These are phyloP conservation scores for Spatulosminthurus flaviceps DNA, from an alignment of 2,888 invertebrate genomes.

Conservation along the genomic window DNA sequence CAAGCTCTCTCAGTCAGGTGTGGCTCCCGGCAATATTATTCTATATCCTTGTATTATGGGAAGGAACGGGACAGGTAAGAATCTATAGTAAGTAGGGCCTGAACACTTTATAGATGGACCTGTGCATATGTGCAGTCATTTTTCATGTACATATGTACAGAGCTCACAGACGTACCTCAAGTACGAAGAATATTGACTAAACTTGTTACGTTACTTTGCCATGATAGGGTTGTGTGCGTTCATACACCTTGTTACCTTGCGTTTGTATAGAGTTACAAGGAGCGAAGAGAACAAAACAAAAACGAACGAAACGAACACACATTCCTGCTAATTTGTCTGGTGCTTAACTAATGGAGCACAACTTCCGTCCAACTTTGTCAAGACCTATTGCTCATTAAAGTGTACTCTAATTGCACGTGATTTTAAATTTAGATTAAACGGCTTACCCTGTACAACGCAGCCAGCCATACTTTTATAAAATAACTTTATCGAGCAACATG, in stretches of 20 bases:
- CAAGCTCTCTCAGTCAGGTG: conserved; percentile 25
- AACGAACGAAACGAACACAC: not conserved
- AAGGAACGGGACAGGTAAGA: not conserved
- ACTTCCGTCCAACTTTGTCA: conserved; percentile 39
- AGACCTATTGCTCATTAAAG: not conserved
- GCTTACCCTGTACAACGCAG: too few relatives aligned
- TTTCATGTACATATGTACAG: not conserved
- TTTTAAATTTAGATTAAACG: not conserved
- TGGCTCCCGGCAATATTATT: conserved; percentile 31
- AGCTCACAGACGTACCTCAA: too few relatives aligned
- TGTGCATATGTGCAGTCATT: too few relatives aligned
- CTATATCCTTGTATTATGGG: not conserved
- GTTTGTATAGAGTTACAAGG: not conserved
- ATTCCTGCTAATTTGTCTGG: not conserved
- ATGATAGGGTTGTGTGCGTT: not conserved
- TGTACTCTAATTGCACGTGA: conserved; percentile 1
- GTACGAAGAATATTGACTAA: conserved; percentile 18
- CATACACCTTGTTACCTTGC: not conserved
- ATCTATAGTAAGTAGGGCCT: not conserved
- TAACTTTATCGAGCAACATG: too few relatives aligned
- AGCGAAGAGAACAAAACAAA: not conserved
- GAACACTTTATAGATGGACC: too few relatives aligned
- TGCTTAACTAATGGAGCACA: conserved; percentile 40
- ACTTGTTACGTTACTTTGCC: not conserved
- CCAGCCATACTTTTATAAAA: too few relatives aligned